Evolutionary conservation across 2,113 vertebrate species (phyloP).

Genomic region (Heteronetta atricapilla): DNA sequence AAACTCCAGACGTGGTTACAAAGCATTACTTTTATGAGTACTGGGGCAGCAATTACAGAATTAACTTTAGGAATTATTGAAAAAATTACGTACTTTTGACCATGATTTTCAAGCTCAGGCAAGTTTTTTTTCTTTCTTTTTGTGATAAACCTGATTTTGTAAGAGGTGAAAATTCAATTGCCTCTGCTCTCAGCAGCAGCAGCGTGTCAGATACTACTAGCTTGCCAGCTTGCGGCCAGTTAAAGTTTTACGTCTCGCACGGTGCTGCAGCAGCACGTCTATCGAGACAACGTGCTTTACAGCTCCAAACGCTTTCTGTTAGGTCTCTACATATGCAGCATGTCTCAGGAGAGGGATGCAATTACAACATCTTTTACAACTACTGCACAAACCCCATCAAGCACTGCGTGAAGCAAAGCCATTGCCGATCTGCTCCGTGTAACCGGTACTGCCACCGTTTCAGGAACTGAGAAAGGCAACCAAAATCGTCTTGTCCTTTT

Average conservation of each 20-base stretch:
- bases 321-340: not conserved
- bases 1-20: not conserved
- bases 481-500: not conserved
- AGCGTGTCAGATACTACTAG: not conserved
- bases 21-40: not conserved
- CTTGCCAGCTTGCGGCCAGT: conserved; percentile 29
- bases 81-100: not conserved
- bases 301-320: not conserved
- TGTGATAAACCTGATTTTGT: not conserved
- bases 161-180: not conserved
- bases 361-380: not conserved
- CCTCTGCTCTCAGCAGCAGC: not conserved
- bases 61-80: not conserved
- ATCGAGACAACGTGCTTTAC: rapidly evolving
- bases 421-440: not conserved
- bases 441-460: not conserved
- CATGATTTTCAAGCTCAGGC: not conserved
- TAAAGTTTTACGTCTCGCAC: not conserved
- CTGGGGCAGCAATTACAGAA: not conserved
- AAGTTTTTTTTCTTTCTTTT: not conserved
- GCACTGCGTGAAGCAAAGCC: not conserved
- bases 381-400: not conserved
- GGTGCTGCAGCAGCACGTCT: rapidly evolving
- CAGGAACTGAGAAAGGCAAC: not conserved
- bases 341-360: not conserved